These are phyloP conservation scores for Hipposideros armiger DNA, from an alignment of 2,113 vertebrate species.

Conservation along the genomic window DNA sequence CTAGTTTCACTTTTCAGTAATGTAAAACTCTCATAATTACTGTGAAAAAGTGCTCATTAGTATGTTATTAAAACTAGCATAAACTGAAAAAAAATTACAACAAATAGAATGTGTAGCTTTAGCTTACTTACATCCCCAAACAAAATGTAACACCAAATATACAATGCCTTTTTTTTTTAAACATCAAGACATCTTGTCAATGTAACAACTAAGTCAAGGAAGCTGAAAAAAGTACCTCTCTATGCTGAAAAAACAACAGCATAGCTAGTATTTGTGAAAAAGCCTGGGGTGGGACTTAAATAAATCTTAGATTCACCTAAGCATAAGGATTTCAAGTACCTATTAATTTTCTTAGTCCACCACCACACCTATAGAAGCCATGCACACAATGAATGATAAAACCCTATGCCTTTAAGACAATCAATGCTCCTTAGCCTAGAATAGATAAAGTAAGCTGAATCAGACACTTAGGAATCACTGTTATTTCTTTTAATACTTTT, in stretches of 20 bases:
- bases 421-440: background rate
- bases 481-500: conserved; percentile 24
- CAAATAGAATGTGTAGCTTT: background rate
- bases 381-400: background rate
- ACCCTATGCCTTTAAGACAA: background rate
- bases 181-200: conserved; percentile 9
- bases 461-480: background rate
- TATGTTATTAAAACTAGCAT: background rate
- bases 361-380: background rate
- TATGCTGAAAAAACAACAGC: background rate
- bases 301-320: background rate
- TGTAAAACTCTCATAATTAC: background rate
- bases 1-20: conserved; percentile 33
- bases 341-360: background rate
- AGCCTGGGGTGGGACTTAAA: background rate
- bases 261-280: conserved; percentile 25
- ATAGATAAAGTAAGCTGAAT: background rate
- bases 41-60: background rate
- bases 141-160: conserved; percentile 29
- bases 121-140: background rate
- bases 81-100: background rate
- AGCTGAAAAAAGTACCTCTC: background rate
- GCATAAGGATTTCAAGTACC: background rate
- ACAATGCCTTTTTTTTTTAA: background rate
- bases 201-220: background rate